These are phyloP conservation scores for Ispidina lecontei DNA, from an alignment of 2,797 vertebrate genomes.

Conservation along the genomic window DNA sequence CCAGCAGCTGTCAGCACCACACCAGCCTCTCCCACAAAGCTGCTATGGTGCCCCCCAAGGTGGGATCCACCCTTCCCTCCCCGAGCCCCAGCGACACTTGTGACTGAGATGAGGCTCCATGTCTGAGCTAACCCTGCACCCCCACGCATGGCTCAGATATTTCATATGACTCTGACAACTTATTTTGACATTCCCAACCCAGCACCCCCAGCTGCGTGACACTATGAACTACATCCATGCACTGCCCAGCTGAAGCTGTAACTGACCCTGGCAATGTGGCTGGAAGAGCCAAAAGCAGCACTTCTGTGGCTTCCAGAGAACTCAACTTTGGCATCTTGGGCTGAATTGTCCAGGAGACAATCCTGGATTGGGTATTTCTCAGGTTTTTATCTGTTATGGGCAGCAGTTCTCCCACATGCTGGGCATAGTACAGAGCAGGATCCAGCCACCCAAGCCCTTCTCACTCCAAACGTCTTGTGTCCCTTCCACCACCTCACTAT, in stretches of 20 bases:
- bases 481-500: not conserved
- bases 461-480: not conserved
- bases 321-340: not conserved
- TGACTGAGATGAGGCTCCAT: not conserved
- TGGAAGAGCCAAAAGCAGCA: not conserved
- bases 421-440: not conserved
- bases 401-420: fast-evolving
- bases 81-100: not conserved
- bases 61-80: too few relatives aligned
- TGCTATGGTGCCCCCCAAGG: too few relatives aligned
- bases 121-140: not conserved
- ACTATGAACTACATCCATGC: not conserved
- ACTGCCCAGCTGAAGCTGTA: not conserved
- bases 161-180: not conserved
- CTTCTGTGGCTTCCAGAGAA: not conserved
- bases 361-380: fast-evolving
- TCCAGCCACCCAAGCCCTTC: fast-evolving
- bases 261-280: not conserved
- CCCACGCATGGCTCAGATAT: fast-evolving
- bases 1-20: not conserved
- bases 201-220: not conserved
- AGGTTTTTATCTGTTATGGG: fast-evolving
- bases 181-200: not conserved
- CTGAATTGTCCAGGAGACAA: not conserved
- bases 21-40: too few relatives aligned